phyloP scores from a whole-genome alignment of 2,888 invertebrate genomes.

The Agrotis exclamationis region DNA sequence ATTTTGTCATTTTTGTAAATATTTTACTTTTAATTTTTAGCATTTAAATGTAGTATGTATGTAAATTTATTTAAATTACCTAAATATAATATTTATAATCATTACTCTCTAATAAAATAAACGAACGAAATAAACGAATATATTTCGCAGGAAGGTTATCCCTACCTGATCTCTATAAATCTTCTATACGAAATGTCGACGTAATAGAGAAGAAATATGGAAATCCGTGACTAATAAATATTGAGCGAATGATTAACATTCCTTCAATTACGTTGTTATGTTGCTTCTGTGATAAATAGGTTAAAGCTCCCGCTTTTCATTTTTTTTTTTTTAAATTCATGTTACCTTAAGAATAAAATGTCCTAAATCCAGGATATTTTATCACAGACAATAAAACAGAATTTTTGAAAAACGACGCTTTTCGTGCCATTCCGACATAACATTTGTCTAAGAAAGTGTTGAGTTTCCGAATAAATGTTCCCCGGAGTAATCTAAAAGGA shows the following conservation, averaged over 20 bases:
- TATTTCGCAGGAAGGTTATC: no score
- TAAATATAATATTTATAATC: no score
- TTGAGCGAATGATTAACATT: background rate
- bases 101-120: no score
- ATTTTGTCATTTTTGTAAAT: no score
- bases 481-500: constrained; percentile 34
- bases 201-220: constrained; percentile 1
- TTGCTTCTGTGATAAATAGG: no score
- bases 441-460: constrained; percentile 33
- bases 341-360: background rate
- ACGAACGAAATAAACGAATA: no score
- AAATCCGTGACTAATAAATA: background rate
- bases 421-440: constrained; percentile 20
- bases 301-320: background rate
- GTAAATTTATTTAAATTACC: no score
- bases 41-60: no score
- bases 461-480: constrained; percentile 39
- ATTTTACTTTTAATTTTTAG: no score
- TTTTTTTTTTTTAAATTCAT: no score
- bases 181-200: background rate
- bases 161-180: no score
- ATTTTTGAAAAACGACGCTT: background rate
- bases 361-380: background rate
- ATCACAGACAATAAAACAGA: background rate
- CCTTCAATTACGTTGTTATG: background rate